phyloP scores from a whole-genome alignment of 2,113 vertebrate species.

The Chloropsis hardwickii region DNA sequence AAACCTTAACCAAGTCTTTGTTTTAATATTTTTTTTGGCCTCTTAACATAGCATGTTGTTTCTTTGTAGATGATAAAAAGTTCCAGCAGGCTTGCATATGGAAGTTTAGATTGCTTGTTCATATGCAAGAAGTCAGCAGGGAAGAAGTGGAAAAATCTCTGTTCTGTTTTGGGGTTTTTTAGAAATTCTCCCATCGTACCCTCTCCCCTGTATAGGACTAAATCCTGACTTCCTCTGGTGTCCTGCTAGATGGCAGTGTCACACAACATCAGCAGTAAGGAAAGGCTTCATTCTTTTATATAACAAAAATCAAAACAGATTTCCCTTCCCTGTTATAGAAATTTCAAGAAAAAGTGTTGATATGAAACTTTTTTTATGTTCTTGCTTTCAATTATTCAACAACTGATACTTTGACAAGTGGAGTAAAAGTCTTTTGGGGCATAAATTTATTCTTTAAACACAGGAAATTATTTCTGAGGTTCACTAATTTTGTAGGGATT shows the following conservation, averaged over 20 bases:
- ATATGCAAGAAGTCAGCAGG: neutral
- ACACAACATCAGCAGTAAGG: neutral
- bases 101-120: neutral
- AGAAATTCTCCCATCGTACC: neutral
- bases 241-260: constrained; percentile 18
- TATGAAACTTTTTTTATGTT: neutral
- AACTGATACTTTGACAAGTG: neutral
- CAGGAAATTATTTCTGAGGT: neutral
- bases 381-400: neutral
- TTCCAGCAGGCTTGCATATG: neutral
- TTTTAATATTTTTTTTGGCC: neutral
- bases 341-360: neutral
- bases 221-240: neutral
- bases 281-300: neutral
- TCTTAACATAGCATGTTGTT: neutral
- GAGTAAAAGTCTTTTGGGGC: neutral
- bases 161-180: neutral
- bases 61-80: neutral
- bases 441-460: neutral
- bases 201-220: neutral
- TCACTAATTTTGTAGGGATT: neutral
- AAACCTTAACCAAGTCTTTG: neutral
- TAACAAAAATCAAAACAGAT: neutral
- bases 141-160: neutral
- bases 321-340: neutral